Evolutionary conservation across 2,113 vertebrate genomes (phyloP), one percentile per base, ranked within the genome.

Genomic region (Murina feae): DNA sequence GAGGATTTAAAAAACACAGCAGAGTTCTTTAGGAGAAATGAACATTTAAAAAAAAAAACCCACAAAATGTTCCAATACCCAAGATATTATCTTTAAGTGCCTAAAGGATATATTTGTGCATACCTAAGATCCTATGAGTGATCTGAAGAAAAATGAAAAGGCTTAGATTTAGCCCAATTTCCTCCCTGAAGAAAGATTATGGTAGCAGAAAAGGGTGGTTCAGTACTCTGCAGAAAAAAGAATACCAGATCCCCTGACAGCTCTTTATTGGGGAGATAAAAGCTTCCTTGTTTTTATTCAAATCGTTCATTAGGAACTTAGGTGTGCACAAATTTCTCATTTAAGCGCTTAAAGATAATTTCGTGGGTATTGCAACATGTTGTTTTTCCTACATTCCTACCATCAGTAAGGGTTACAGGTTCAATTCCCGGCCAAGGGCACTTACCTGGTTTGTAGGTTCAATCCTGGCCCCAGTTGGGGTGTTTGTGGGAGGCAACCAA

Each of bases 201-300:
- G 20, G 25, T 47, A 75, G 69, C 32, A 87, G 51, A 39, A 86
- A 94, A 65, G 69, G n/a, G 1, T 75, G 23, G 32, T 87, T 79
- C n/a, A 44, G 28, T 65, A 51, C 66, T 49, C 20, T 14, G 39
- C 51, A 91, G 25, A 55, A 71, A 79, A 86, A 80, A 66, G 39
- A 20, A 32, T 39, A 14, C 53, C 53, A 66, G 37, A 49, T 76
- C 30, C 30, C 58, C 81, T 66, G 35, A 32, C 5, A 68, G 39
- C 47, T 75, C 72, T 75, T 28, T 49, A 49, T 11, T 47, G 9
- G 28, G 28, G 42, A 49, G 28, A 49, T 32, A 49, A 47, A 91
- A 90, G 20, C 32, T 86, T 94, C 75, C 83, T 89, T 84, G 17
- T 47, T 93, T 92, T 88, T 78, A 82, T 75, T 85, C 14, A 55